phyloP scores from a whole-genome alignment of 92 coral and sea anemone species.

The Metridium senile region DNA sequence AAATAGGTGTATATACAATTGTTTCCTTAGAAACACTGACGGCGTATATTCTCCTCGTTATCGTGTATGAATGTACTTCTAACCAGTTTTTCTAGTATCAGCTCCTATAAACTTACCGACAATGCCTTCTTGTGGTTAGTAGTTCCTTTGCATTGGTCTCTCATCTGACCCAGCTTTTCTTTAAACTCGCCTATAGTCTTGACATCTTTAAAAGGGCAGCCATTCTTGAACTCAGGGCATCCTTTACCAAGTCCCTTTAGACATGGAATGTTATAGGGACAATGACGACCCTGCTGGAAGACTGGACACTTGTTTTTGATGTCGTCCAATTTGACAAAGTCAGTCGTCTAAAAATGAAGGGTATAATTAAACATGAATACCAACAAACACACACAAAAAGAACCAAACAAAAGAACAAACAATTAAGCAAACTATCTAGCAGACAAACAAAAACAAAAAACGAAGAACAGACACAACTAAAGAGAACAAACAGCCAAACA shows the following conservation, averaged over 20 bases:
- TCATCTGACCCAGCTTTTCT: conserved; percentile 38
- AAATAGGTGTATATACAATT: no score
- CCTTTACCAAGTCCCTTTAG: conserved; percentile 36
- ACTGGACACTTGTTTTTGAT: conserved; percentile 28
- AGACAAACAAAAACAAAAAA: background rate
- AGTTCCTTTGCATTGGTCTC: conserved; percentile 33
- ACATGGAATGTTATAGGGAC: conserved; percentile 35
- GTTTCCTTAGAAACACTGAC: no score
- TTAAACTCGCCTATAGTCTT: conserved; percentile 39
- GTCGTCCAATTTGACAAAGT: conserved; percentile 10
- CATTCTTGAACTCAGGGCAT: conserved; percentile 40
- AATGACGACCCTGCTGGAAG: conserved; percentile 24
- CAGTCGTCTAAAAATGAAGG: conserved; percentile 7
- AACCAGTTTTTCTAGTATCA: no score
- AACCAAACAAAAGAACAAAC: background rate
- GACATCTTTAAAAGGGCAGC: conserved; percentile 37
- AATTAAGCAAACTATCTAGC: background rate
- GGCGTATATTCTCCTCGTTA: no score
- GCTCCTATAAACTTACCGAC: conserved; percentile 11
- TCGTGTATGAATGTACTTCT: no score
- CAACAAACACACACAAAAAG: background rate
- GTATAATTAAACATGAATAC: background rate
- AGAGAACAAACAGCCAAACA: background rate
- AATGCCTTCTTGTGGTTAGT: conserved; percentile 24
- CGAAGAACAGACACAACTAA: background rate